Percentiles rank a stretch among this genome's conserved stretches.
phyloP scores from a whole-genome alignment of 2,888 invertebrate species.

The Panzeria rudis region DNA sequence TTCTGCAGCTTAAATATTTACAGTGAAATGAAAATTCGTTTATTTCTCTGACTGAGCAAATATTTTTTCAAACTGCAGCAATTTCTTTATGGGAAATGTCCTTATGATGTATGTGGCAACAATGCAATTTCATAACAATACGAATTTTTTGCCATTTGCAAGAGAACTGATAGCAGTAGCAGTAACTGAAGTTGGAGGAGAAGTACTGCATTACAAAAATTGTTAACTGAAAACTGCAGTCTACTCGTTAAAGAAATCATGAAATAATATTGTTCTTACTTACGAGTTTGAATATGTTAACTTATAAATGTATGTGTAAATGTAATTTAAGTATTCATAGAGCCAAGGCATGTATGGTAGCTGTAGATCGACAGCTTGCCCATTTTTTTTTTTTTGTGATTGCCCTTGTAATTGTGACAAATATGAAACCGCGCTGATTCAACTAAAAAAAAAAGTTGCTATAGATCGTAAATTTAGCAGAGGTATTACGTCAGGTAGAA shows the following conservation, averaged over 20 bases:
- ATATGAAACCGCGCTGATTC: not conserved
- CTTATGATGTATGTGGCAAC: slow-evolving; percentile 3
- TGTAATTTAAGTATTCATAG: not conserved
- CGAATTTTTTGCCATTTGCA: slow-evolving; percentile 12
- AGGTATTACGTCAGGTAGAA: too few species aligned
- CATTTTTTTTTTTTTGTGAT: not conserved
- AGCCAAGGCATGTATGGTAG: too few species aligned
- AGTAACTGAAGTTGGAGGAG: not conserved
- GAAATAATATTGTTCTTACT: slow-evolving; percentile 23
- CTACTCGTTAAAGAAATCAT: slow-evolving; percentile 15
- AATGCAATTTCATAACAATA: slow-evolving; percentile 27
- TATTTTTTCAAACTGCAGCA: slow-evolving; percentile 18
- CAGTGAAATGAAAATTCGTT: slow-evolving; percentile 44
- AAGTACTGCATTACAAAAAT: slow-evolving; percentile 26
- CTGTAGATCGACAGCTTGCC: not conserved
- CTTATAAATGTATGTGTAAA: not conserved
- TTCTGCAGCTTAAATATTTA: slow-evolving; percentile 52
- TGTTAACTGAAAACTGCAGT: slow-evolving; percentile 19
- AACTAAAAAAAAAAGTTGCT: not conserved
- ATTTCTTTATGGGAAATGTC: not conserved
- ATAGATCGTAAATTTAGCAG: not conserved
- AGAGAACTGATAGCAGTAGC: not conserved
- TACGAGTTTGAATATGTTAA: not conserved
- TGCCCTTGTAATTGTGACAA: not conserved
- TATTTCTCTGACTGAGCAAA: slow-evolving; percentile 37